Evolutionary conservation across 2,888 invertebrate genomes (phyloP).

Genomic region (Andrena camellia): DNA sequence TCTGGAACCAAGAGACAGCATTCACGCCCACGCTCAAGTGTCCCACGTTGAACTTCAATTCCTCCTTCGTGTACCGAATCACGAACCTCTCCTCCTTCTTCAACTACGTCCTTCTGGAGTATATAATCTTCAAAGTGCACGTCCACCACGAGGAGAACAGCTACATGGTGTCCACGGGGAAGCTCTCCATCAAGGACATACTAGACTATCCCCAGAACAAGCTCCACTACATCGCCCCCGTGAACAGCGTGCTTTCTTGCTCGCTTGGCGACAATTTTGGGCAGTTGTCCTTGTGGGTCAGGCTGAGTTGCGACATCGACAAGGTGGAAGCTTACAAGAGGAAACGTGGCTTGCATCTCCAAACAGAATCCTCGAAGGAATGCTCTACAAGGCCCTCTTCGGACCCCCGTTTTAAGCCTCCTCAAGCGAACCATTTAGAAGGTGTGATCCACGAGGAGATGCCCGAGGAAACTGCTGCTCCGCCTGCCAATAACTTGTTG

Average conservation of each 20-base stretch:
- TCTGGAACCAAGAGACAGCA: slow-evolving; percentile 74
- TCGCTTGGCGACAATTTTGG: slow-evolving; percentile 72
- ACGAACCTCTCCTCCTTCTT: slow-evolving; percentile 74
- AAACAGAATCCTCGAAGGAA: neutral
- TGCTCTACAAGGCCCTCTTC: neutral
- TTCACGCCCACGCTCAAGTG: slow-evolving; percentile 71
- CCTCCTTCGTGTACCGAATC: slow-evolving; percentile 77
- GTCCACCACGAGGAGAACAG: slow-evolving; percentile 60
- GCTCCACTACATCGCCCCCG: slow-evolving; percentile 74
- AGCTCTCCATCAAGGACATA: slow-evolving; percentile 76
- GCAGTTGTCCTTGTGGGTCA: slow-evolving; percentile 78
- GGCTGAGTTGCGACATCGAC: slow-evolving; percentile 76
- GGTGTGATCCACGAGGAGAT: no score
- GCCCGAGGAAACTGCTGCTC: no score
- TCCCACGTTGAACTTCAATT: slow-evolving; percentile 77
- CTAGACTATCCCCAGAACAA: slow-evolving; percentile 80
- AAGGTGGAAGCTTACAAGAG: slow-evolving; percentile 73
- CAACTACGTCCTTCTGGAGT: slow-evolving; percentile 67
- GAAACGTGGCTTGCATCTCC: slow-evolving; percentile 40
- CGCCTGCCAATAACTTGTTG: neutral
- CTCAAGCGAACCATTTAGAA: no score
- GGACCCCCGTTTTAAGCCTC: no score
- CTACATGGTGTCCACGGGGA: slow-evolving; percentile 72
- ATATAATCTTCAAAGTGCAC: slow-evolving; percentile 73
- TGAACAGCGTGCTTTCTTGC: slow-evolving; percentile 69